Evolutionary conservation across 1,140 invertebrate species (phyloP).

Genomic region (Drosophila carrolli): DNA sequence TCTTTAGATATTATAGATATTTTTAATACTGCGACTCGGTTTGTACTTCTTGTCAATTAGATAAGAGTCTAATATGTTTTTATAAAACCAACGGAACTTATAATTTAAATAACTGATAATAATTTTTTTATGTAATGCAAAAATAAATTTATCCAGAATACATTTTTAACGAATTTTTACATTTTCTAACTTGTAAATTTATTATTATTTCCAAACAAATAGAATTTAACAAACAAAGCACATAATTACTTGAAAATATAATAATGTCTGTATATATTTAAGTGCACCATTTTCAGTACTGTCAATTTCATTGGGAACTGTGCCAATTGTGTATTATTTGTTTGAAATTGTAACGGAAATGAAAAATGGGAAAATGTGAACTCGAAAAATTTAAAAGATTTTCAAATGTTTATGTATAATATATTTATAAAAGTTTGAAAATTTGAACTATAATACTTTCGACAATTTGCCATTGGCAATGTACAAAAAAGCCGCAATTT

Average conservation of each 20-base stretch:
- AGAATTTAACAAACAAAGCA: no score
- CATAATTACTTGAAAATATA: not conserved
- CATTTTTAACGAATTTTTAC: no score
- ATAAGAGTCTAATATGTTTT: no score
- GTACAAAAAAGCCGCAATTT: not conserved
- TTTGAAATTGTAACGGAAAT: slow-evolving; percentile 18
- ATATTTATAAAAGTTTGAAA: slow-evolving; percentile 2
- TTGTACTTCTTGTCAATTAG: no score
- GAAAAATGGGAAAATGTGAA: slow-evolving; percentile 10
- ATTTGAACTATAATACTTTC: not conserved
- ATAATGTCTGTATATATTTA: slow-evolving; percentile 1
- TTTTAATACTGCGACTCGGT: no score
- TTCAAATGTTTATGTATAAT: slow-evolving; percentile 1
- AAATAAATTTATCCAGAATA: no score
- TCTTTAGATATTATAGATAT: no score
- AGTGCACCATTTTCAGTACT: not conserved
- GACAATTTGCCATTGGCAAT: not conserved
- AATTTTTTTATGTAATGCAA: no score
- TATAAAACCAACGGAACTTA: no score
- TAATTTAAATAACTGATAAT: no score
- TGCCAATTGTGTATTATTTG: slow-evolving; percentile 33
- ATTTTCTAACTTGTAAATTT: no score
- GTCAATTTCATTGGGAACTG: slow-evolving; percentile 30
- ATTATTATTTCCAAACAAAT: no score
- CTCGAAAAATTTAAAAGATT: not conserved